phyloP scores from a whole-genome alignment of 2,797 vertebrate genomes.

The Gymnoscopelus braueri region DNA sequence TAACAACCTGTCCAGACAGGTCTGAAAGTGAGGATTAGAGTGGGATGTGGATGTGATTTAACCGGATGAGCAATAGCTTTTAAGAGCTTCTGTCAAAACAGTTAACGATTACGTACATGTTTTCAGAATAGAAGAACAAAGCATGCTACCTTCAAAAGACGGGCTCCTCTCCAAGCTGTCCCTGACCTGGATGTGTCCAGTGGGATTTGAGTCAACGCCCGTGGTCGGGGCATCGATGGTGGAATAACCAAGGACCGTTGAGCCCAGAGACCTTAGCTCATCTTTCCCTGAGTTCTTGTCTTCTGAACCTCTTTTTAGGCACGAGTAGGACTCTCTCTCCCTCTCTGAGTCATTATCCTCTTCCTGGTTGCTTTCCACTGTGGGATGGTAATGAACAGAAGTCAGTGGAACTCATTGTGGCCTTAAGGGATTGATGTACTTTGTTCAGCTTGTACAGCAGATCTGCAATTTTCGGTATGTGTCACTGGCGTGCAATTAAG shows the following conservation, averaged over 20 bases:
- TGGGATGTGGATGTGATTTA: slow-evolving; percentile 10
- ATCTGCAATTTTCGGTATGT: too few relatives aligned
- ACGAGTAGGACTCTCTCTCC: slow-evolving; percentile 81
- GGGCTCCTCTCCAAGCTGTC: slow-evolving; percentile 77
- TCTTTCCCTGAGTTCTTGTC: slow-evolving; percentile 83
- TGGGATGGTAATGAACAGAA: slow-evolving; percentile 57
- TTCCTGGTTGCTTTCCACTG: slow-evolving; percentile 76
- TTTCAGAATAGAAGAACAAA: not conserved
- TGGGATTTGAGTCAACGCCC: slow-evolving; percentile 78
- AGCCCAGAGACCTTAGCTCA: slow-evolving; percentile 83
- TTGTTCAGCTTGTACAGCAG: too few relatives aligned
- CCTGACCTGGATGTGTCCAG: slow-evolving; percentile 73
- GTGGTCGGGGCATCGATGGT: slow-evolving; percentile 76
- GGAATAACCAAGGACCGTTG: slow-evolving; percentile 80
- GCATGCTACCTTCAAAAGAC: slow-evolving; percentile 86
- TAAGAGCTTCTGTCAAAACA: not conserved
- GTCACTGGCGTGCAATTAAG: too few relatives aligned
- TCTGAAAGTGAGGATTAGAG: not conserved
- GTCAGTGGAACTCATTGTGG: slow-evolving; percentile 58
- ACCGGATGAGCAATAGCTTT: not conserved
- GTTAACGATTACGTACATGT: not conserved
- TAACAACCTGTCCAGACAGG: slow-evolving; percentile 2
- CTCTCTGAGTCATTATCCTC: slow-evolving; percentile 77
- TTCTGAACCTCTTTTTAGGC: slow-evolving; percentile 85
- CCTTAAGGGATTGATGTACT: not conserved